A percentile compares a stretch with the other conserved stretches of the same genome.
Conservation (phyloP, 2,888 invertebrate genomes). For the Oconnorella tubifera region DNA sequence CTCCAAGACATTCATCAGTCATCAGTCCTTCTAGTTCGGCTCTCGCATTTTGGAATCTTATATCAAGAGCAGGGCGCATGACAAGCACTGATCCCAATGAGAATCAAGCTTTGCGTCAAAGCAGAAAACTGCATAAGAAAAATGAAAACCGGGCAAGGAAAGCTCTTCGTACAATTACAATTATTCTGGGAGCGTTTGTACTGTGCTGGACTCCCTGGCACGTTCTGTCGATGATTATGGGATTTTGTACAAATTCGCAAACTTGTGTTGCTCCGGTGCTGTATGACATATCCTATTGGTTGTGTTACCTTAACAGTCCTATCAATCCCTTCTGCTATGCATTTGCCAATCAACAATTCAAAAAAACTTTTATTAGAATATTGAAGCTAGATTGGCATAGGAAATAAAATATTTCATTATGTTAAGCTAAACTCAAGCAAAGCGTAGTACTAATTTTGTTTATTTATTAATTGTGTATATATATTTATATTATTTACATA, state of each 20-base stretch:
- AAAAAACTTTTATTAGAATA: slow-evolving; percentile 94
- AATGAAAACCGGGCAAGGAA: slow-evolving; percentile 97
- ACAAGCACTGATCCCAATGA: not conserved
- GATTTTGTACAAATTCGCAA: slow-evolving; percentile 71
- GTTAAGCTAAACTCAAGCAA: too few relatives aligned
- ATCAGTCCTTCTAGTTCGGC: not conserved
- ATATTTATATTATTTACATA: too few relatives aligned
- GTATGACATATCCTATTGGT: slow-evolving; percentile 57
- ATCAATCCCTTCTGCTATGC: slow-evolving; percentile 99
- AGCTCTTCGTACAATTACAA: slow-evolving; percentile 95
- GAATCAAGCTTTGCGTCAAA: not conserved
- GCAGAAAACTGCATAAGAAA: slow-evolving; percentile 16
- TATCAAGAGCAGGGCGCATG: not conserved
- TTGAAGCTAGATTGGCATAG: slow-evolving; percentile 76
- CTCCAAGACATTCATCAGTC: not conserved
- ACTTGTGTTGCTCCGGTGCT: slow-evolving; percentile 37
- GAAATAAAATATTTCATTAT: too few relatives aligned
- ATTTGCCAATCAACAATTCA: slow-evolving; percentile 97
- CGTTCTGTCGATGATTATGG: slow-evolving; percentile 88
- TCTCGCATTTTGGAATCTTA: slow-evolving; percentile 3
- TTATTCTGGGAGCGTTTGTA: slow-evolving; percentile 93
- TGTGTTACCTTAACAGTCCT: slow-evolving; percentile 76
- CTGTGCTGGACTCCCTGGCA: slow-evolving; percentile 99
- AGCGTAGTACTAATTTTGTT: too few relatives aligned
- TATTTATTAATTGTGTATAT: too few relatives aligned